Evolutionary conservation across 2,113 vertebrate species (phyloP).

Genomic region (Excalfactoria chinensis): DNA sequence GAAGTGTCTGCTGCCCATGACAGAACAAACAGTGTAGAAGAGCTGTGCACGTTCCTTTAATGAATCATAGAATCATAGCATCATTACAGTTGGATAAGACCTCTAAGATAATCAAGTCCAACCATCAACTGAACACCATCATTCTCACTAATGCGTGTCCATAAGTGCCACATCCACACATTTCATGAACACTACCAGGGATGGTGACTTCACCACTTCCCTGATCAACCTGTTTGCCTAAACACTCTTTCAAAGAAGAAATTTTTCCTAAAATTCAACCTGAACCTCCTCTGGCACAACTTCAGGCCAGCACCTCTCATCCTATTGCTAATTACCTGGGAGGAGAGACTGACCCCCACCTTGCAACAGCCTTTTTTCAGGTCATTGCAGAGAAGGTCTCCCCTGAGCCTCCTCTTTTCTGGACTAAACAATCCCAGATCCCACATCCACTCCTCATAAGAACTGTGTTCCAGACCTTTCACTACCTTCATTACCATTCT

Average conservation of each 20-base stretch:
- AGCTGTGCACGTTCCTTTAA: accelerated
- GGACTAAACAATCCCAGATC: no score
- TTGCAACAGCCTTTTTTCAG: no score
- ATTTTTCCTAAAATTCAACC: no score
- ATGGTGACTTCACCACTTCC: not conserved
- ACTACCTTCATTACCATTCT: no score
- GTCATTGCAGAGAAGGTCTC: no score
- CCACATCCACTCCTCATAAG: no score
- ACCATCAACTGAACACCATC: not conserved
- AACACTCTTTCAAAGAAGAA: not conserved
- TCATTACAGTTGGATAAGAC: not conserved
- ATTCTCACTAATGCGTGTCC: not conserved
- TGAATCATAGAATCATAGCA: not conserved
- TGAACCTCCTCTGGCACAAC: no score
- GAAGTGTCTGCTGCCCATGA: not conserved
- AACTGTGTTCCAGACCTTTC: no score
- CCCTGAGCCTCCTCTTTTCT: no score
- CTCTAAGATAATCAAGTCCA: not conserved
- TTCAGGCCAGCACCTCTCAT: no score
- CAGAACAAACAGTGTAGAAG: not conserved
- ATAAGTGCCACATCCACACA: not conserved
- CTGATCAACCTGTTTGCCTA: not conserved
- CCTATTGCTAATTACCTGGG: no score
- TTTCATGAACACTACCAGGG: not conserved
- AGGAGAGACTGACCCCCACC: no score